Conservation (phyloP, 2,797 vertebrate genomes). For the Danio aesculapii region DNA sequence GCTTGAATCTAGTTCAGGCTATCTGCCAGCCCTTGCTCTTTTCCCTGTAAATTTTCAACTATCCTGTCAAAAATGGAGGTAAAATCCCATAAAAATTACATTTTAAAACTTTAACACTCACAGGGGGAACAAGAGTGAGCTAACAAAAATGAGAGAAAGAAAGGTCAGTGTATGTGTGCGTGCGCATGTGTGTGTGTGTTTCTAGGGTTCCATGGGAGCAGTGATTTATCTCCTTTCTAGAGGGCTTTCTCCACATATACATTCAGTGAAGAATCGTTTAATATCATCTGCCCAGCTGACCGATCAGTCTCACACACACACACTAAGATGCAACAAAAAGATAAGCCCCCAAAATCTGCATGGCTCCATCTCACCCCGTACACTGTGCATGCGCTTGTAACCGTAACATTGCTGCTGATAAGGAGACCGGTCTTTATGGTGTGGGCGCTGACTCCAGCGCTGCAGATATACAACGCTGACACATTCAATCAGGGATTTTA, state of each 20-base stretch:
- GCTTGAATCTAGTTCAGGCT: slow-evolving; percentile 2
- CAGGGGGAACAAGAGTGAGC: slow-evolving; percentile 21
- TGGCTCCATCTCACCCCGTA: slow-evolving; percentile 6
- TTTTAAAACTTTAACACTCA: slow-evolving; percentile 8
- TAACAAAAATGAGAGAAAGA: slow-evolving; percentile 7
- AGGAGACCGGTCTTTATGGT: slow-evolving; percentile 49
- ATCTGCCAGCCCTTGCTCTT: background rate
- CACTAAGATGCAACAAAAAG: slow-evolving; percentile 28
- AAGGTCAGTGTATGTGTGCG: slow-evolving; percentile 13
- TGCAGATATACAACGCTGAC: slow-evolving; percentile 67
- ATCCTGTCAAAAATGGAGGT: background rate
- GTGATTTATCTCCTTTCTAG: slow-evolving; percentile 57
- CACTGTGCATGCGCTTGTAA: slow-evolving; percentile 39
- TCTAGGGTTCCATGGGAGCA: slow-evolving; percentile 47
- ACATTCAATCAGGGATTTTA: slow-evolving; percentile 60
- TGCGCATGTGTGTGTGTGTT: slow-evolving; percentile 50
- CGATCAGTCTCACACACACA: slow-evolving; percentile 35
- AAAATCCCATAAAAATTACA: slow-evolving; percentile 7
- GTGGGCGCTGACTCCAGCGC: slow-evolving; percentile 55
- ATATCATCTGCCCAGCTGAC: slow-evolving; percentile 23
- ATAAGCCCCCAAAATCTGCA: slow-evolving; percentile 45
- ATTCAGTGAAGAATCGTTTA: slow-evolving; percentile 13
- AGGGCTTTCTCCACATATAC: slow-evolving; percentile 41
- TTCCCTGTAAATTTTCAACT: background rate
- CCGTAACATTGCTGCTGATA: slow-evolving; percentile 56